Conservation (phyloP, 1,140 invertebrate genomes). For the Venturia canescens region DNA sequence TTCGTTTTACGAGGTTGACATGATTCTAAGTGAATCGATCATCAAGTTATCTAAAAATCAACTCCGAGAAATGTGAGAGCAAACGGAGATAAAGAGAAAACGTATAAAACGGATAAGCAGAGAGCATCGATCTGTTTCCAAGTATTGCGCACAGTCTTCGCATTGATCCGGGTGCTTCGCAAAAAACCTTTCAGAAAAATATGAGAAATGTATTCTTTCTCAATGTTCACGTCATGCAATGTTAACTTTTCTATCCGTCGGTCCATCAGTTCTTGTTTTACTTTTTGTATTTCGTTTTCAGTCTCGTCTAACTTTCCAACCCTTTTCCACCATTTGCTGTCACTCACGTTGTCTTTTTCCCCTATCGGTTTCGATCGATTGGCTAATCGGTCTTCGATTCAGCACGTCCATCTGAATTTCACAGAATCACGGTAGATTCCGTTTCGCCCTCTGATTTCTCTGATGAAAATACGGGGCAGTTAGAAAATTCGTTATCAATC, state of each 20-base stretch:
- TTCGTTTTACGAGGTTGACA: too few relatives aligned
- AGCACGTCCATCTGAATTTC: constrained; percentile 12
- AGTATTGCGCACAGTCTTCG: neutral
- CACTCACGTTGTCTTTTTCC: neutral
- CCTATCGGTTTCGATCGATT: constrained; percentile 44
- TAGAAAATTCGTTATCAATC: constrained; percentile 46
- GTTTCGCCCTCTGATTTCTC: neutral
- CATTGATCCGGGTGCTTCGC: neutral
- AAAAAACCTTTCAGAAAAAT: neutral
- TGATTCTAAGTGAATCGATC: too few relatives aligned
- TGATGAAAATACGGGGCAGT: constrained; percentile 15
- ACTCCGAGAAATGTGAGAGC: neutral
- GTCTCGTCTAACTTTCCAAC: neutral
- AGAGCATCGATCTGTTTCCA: neutral
- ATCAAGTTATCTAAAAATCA: neutral
- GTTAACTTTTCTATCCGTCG: neutral
- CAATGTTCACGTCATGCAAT: constrained; percentile 22
- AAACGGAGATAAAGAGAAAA: neutral
- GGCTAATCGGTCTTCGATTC: constrained; percentile 38
- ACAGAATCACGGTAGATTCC: neutral
- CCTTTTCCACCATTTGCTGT: neutral
- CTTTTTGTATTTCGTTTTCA: neutral
- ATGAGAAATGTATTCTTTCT: constrained; percentile 3
- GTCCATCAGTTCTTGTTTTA: neutral
- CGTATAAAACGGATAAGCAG: too few relatives aligned